These are phyloP conservation scores for Palythoa heliodiscus DNA, from an alignment of 92 coral and sea anemone genomes.

Conservation along the genomic window DNA sequence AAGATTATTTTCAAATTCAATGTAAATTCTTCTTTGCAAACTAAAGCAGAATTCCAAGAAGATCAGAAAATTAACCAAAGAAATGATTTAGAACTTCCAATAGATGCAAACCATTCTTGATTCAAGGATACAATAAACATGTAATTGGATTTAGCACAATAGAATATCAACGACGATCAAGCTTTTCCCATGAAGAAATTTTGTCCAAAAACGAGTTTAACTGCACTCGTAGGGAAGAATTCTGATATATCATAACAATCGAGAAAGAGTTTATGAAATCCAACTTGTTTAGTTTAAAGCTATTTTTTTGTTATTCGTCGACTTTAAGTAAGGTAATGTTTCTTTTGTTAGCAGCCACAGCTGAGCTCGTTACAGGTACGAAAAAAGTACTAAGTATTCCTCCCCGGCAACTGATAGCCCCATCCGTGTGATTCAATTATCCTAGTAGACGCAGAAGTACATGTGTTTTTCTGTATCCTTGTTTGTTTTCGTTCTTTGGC, in stretches of 20 bases:
- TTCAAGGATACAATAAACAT: slow-evolving; percentile 2
- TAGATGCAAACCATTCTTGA: background rate
- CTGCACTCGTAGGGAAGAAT: background rate
- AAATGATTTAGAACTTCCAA: too few species aligned
- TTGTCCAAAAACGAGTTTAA: background rate
- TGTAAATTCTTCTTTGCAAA: too few species aligned
- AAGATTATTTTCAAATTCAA: background rate
- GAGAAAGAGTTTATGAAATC: background rate
- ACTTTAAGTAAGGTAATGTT: background rate
- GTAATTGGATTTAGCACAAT: slow-evolving; percentile 6
- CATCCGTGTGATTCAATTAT: background rate
- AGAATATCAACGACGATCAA: slow-evolving; percentile 2
- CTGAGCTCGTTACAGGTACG: background rate
- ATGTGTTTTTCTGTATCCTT: slow-evolving; percentile 12
- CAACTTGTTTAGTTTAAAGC: background rate
- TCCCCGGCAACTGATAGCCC: background rate
- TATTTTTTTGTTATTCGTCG: background rate
- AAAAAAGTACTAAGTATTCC: background rate
- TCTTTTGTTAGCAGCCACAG: background rate
- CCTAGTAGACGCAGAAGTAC: background rate
- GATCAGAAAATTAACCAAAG: background rate
- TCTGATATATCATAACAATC: too few species aligned
- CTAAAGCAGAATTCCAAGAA: background rate
- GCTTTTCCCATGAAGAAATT: background rate
- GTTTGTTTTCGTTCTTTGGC: slow-evolving; percentile 22